Evolutionary conservation across 1,140 invertebrate genomes (phyloP).

Genomic region (Calosoma granatense): DNA sequence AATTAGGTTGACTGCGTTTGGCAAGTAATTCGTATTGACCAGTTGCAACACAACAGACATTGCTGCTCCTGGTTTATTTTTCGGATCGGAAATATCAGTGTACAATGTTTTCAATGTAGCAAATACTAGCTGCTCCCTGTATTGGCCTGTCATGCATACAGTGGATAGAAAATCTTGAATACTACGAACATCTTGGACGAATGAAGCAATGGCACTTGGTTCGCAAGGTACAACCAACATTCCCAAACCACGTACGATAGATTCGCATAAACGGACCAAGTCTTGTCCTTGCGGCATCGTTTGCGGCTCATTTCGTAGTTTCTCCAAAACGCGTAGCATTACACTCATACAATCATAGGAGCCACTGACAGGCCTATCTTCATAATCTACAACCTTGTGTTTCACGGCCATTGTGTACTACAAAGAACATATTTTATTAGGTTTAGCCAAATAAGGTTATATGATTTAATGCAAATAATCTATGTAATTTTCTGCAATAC

Average conservation of each 20-base stretch:
- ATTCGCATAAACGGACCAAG: constrained; percentile 19
- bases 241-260: constrained; percentile 27
- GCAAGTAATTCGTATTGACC: constrained; percentile 33
- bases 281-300: constrained; percentile 16
- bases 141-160: constrained; percentile 23
- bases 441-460: no score
- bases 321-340: constrained; percentile 24
- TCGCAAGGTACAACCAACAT: constrained; percentile 25
- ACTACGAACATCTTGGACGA: constrained; percentile 34
- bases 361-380: constrained; percentile 14
- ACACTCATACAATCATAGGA: constrained; percentile 19
- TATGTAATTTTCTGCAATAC: no score
- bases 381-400: constrained; percentile 28
- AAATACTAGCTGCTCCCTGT: constrained; percentile 26
- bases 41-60: constrained; percentile 44
- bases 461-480: no score
- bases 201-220: constrained; percentile 24
- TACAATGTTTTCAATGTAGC: constrained; percentile 34
- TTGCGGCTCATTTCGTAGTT: constrained; percentile 17
- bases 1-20: constrained; percentile 36
- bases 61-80: constrained; percentile 37
- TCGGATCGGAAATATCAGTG: constrained; percentile 33
- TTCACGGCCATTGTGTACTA: constrained; percentile 28
- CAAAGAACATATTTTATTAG: background rate
- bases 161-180: constrained; percentile 31